Evolutionary conservation across 1,140 invertebrate genomes (phyloP), one percentile per base, ranked within the genome.

Genomic region (Diabrotica virgifera): DNA sequence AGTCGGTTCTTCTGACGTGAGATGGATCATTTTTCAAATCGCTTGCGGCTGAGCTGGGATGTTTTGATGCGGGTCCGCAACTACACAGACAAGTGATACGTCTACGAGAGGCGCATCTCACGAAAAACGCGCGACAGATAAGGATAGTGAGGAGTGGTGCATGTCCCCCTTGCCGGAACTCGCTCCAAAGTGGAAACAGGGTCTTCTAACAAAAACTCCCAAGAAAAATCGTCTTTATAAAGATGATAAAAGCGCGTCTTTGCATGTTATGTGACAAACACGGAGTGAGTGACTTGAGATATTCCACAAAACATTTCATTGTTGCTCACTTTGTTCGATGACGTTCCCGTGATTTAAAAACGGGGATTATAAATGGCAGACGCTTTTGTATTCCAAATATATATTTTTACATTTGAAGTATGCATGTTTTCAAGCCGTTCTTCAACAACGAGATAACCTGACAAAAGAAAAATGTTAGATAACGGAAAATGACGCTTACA

Each of bases 171-270:
- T 52, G 54, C 60, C 60, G 60, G 60, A 62, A 62, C 60, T 62
- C 60, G 52, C 60, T 54, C 35, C 50, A 68, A 69, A 74, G 71
- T 74, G 74, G 70, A 74, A 72, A 74, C 74, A 73, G 72, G 73
- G 68, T 71, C 68, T 64, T 54, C 58, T 66, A 67, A 76, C 69
- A 74, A 76, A 75, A 76, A 76, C 71, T 54, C 40, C 64, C 64
- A 77, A 77, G 76, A 77, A 77, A 77, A 76, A 77, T 77, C 71
- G 73, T 77, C 72, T 75, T 77, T 76, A 75, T 76, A 73, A 74
- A 76, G 71, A 77, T 75, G 76, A 77, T 77, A 76, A 77, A 77
- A 76, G 76, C 74, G 62, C 74, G 73, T 75, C 76, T 77, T 77
- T 74, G 75, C 75, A 77, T 77, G 74, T 77, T 76, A 70, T 75